These are phyloP conservation scores for Alaudala cheleensis DNA, from an alignment of 2,113 vertebrate species.

Conservation along the genomic window DNA sequence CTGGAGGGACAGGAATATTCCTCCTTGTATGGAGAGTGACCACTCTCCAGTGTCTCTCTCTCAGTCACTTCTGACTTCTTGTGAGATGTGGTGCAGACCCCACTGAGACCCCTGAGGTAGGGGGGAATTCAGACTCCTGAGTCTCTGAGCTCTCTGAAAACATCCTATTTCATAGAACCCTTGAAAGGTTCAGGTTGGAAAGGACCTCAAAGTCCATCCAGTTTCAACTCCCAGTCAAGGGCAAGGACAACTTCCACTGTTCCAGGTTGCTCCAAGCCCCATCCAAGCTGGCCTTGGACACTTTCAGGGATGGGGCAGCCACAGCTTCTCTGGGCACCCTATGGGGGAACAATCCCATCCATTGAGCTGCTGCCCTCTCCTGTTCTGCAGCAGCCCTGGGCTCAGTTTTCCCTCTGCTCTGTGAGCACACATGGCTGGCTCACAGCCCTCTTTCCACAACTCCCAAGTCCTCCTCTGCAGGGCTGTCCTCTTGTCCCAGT, in stretches of 20 bases:
- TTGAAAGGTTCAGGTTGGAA: not conserved
- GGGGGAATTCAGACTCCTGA: not conserved
- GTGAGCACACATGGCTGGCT: not conserved
- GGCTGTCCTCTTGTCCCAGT: not conserved
- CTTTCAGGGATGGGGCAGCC: not conserved
- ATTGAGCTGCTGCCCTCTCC: not conserved
- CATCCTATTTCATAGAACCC: not conserved
- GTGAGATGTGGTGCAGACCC: not conserved
- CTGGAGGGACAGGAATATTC: not conserved
- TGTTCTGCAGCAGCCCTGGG: not conserved
- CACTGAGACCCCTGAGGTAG: not conserved
- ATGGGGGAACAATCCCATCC: not conserved
- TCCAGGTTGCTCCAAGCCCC: not conserved
- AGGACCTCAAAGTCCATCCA: not conserved
- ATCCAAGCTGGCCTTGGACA: not conserved
- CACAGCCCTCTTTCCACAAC: not conserved
- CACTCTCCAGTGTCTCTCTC: not conserved
- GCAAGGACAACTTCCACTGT: not conserved
- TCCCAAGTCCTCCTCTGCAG: not conserved
- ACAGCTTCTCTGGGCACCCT: not conserved
- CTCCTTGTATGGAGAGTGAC: too few relatives aligned
- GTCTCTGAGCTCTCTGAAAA: not conserved
- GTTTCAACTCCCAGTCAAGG: not conserved
- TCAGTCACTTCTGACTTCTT: not conserved
- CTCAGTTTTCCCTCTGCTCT: not conserved